Evolutionary conservation across 1,140 invertebrate species (phyloP), one percentile per base, ranked within the genome.

Genomic region (Drosophila punjabiensis): DNA sequence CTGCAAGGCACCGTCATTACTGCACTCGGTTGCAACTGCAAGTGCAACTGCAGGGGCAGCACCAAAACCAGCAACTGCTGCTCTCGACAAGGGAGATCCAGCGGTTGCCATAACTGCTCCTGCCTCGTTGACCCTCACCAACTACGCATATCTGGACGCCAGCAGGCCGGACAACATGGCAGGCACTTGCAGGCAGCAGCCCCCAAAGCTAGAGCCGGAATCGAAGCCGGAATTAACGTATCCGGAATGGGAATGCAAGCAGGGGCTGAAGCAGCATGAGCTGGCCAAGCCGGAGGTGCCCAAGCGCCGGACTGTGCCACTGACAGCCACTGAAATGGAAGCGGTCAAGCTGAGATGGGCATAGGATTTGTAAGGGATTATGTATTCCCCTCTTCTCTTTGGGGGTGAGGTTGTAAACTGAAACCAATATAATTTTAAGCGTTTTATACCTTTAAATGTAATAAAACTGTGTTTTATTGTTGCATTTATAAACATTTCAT

Each of bases 121-220:
- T 59, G 52, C 60, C 66, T 53, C 56, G 9, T 50, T 71, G 45
- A 37, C 48, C 18, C 41, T 81, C 24, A 63, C 59, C 60, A 69
- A 81, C 65, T 81, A 79, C 35, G 73, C 75, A 50, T 84, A 88
- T 66, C 63, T 81, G 47, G 81, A 74, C 37, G 80, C 67, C 61
- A 67, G 48, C 77, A 63, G 64, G 47, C 30, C 18, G 52, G 11
- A 11, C 32, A 76, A 63, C 5, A 47, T 41, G 28, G 13, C 53
- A 13, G 47, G 30, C 64, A 59, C 37, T 47, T 77, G 41, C 65
- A 73, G 45, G 16, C n/a, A 30, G n/a, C 30, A 56, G 43, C 9
- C 45, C 24, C 18, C 28, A 9, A 13, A 61, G 47, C n/a, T 18
- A 4, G 37, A 28, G 18, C n/a, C 53, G 37, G 56, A 58, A 76